Conservation (phyloP, 2,113 vertebrate genomes). For the Antigone vipio region DNA sequence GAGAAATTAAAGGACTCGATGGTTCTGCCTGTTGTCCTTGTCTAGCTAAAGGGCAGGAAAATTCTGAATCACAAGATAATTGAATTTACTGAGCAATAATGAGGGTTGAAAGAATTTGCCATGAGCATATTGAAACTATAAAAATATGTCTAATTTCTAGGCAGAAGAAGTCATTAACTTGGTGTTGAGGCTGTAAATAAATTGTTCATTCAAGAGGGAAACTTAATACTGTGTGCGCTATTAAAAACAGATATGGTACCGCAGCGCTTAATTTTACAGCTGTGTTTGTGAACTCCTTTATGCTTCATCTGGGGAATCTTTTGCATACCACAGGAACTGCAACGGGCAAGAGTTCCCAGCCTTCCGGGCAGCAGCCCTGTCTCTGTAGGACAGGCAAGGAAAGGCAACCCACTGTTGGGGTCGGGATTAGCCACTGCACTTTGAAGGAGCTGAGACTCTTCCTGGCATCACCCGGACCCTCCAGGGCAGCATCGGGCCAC, state of each 20-base stretch:
- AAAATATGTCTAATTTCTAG: background rate
- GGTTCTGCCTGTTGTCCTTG: background rate
- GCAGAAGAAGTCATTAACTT: background rate
- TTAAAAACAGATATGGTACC: background rate
- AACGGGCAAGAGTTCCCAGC: background rate
- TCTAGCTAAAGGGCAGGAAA: background rate
- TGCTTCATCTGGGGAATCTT: background rate
- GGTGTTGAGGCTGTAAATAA: background rate
- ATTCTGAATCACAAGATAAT: background rate
- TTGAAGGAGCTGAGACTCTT: background rate
- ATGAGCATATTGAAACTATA: background rate
- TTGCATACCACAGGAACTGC: background rate
- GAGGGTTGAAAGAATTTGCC: background rate
- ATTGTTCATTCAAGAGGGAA: background rate
- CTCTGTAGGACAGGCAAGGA: background rate
- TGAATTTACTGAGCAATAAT: background rate
- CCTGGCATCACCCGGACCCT: background rate
- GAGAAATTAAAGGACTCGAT: background rate
- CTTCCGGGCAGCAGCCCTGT: background rate
- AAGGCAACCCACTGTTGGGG: fast-evolving
- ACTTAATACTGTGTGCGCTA: background rate
- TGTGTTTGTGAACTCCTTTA: constrained; percentile 6
- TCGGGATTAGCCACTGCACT: background rate
- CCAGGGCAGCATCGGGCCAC: fast-evolving
- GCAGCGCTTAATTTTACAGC: background rate